phyloP scores from a whole-genome alignment of 2,113 vertebrate species.

The Muntiacus muntjak region DNA sequence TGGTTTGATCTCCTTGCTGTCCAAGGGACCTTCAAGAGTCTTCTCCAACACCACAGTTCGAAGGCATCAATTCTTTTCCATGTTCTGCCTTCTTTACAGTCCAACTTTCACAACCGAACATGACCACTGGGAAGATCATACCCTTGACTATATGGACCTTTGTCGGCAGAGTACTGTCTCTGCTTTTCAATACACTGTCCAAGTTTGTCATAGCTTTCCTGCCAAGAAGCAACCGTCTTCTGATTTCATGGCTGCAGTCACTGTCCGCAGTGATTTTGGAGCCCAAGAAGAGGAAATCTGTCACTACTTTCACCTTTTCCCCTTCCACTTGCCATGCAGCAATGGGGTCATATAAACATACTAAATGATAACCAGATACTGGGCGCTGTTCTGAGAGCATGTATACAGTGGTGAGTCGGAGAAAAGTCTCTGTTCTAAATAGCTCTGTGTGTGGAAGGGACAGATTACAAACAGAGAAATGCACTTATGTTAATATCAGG shows the following conservation, averaged over 20 bases:
- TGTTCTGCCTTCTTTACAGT: background rate
- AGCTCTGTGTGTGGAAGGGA: background rate
- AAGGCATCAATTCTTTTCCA: background rate
- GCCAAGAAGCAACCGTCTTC: background rate
- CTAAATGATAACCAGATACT: background rate
- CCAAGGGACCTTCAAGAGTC: background rate
- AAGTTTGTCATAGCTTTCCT: background rate
- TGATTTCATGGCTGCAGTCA: background rate
- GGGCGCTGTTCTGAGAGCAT: background rate
- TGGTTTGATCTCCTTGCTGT: background rate
- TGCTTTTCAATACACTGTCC: background rate
- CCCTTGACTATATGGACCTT: background rate
- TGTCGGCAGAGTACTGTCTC: background rate
- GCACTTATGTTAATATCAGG: background rate
- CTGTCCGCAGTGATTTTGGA: background rate
- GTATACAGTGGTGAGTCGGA: background rate
- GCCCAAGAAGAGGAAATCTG: background rate
- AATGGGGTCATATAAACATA: background rate
- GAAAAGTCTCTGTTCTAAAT: background rate
- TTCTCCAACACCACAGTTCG: background rate
- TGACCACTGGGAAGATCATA: background rate
- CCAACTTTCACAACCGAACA: fast-evolving
- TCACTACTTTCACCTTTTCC: background rate
- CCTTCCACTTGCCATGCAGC: background rate
- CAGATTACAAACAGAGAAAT: background rate